These are phyloP conservation scores for Zonitis immaculata DNA, from an alignment of 2,888 invertebrate genomes.

Conservation along the genomic window DNA sequence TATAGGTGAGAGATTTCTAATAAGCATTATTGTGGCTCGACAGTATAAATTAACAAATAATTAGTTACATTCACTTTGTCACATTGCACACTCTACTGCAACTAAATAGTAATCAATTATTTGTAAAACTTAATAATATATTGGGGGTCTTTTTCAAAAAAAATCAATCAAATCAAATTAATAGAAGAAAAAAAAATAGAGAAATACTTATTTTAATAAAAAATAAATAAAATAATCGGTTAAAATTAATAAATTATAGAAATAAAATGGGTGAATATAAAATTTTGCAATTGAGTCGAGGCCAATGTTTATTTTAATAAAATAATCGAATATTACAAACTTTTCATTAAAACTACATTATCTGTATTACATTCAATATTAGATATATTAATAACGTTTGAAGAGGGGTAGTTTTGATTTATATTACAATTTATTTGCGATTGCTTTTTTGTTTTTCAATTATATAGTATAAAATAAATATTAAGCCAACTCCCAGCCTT, in stretches of 20 bases:
- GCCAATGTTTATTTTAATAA: background rate
- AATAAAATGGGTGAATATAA: slow-evolving; percentile 10
- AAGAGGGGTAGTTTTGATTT: slow-evolving; percentile 1
- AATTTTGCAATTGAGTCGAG: slow-evolving; percentile 10
- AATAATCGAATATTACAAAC: no score
- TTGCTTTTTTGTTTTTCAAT: background rate
- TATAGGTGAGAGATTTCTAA: background rate
- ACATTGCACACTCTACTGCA: slow-evolving; percentile 19
- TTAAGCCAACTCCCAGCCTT: slow-evolving; percentile 18
- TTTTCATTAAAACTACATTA: background rate
- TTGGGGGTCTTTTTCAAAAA: no score
- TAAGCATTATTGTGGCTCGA: background rate
- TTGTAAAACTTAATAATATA: slow-evolving; percentile 18
- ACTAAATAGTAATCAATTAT: slow-evolving; percentile 12
- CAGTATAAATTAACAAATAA: slow-evolving; percentile 14
- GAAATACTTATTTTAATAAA: no score
- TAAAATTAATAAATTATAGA: slow-evolving; percentile 6
- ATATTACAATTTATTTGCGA: slow-evolving; percentile 8
- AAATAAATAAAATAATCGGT: background rate
- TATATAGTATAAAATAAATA: background rate
- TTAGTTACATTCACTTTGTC: slow-evolving; percentile 23
- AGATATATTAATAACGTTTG: no score
- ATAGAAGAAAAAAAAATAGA: no score
- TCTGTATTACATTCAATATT: slow-evolving; percentile 3
- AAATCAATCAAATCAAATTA: no score